Evolutionary conservation across 2,888 invertebrate species (phyloP).

Genomic region (Erpobdella octoculata): DNA sequence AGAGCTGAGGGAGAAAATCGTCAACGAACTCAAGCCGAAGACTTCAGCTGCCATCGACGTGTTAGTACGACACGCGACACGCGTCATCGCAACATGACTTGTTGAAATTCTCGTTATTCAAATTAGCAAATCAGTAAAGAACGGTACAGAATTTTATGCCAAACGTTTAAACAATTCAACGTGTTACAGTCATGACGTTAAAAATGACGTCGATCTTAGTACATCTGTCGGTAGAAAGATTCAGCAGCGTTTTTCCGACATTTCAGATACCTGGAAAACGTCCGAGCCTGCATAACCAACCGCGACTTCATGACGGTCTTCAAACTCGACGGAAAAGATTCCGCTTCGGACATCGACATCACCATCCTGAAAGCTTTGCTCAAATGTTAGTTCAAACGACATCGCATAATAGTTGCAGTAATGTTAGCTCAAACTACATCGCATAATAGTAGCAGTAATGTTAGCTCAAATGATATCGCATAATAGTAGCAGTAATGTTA

Average conservation of each 20-base stretch:
- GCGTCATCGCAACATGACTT: too few relatives aligned
- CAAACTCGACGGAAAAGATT: slow-evolving; percentile 40
- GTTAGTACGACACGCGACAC: neutral
- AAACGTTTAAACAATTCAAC: too few relatives aligned
- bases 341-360: slow-evolving; percentile 45
- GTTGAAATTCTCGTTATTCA: too few relatives aligned
- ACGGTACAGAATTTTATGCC: too few relatives aligned
- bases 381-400: neutral
- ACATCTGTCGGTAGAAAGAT: too few relatives aligned
- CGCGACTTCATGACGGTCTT: slow-evolving; percentile 46
- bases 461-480: neutral
- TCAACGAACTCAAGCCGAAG: neutral
- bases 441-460: neutral
- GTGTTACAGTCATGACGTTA: too few relatives aligned
- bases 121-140: too few relatives aligned
- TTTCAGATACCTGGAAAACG: slow-evolving; percentile 36
- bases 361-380: slow-evolving; percentile 46
- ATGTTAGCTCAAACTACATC: neutral
- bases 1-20: neutral
- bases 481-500: neutral
- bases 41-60: neutral
- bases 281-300: slow-evolving; percentile 40
- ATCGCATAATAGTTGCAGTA: neutral
- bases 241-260: neutral
- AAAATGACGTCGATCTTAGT: too few relatives aligned